Evolutionary conservation across 2,797 vertebrate genomes (phyloP), one percentile per base, ranked within the genome.

Genomic region (Salarias fasciatus): DNA sequence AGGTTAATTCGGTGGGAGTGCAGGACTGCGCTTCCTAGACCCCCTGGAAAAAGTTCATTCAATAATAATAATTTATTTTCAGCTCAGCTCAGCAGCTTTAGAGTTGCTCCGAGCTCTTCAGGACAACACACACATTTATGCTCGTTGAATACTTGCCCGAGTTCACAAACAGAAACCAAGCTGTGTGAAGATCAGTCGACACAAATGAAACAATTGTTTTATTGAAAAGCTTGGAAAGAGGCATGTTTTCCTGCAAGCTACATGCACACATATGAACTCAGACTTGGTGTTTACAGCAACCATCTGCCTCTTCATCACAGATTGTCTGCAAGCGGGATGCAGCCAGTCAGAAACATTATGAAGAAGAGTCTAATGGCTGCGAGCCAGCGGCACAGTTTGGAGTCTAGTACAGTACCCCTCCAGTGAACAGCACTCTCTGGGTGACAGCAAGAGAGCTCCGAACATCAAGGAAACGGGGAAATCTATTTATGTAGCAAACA

Each of bases 351-450:
- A 43, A 43, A 53, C 6, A 36, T 46, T 33, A 53, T 53, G 36
- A 38, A 68, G 51, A 63, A 63, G 69, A 48, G 50, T 7, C 9
- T 30, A 47, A 62, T 63, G 70, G 75, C 63, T 18, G 31, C 11
- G 8, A 6, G 69, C 67, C 71, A 79, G 64, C 48, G 40, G 72
- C 68, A 77, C 68, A 69, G 54, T 55, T 2, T 18, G 59, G 57
- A 38, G 9, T 9, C 11, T 10, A 57, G 53, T 29, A 42, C 59
- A 67, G 44, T 24, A 24, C 18, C 8, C 31, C n/a, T 31, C 66
- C 33, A 2, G 18, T 24, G 18, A 24, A 24, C 18, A 18, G 18
- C 24, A 24, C 18, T 24, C 18, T 24, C 18, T 24, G 18, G 18
- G 18, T 24, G 18, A 24, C 3, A 18, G 18, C 18, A 24, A 24